A percentile compares a stretch with the other conserved stretches of the same genome.
Evolutionary conservation across 2,113 vertebrate genomes (phyloP).

Genomic region (Condylura cristata): DNA sequence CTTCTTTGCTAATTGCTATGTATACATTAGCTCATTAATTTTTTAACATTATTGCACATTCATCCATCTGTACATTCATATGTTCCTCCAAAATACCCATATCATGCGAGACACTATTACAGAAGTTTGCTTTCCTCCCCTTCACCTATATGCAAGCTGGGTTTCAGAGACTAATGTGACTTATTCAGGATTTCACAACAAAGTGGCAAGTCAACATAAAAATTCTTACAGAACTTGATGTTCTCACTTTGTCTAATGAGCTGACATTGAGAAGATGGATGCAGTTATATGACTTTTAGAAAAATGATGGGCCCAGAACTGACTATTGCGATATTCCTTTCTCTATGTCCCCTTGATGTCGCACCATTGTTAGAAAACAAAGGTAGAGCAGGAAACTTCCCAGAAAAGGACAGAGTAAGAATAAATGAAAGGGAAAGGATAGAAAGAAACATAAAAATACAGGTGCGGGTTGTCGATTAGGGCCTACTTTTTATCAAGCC

Average conservation of each 20-base stretch:
- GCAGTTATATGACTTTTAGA: neutral
- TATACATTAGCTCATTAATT: neutral
- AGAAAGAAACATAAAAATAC: neutral
- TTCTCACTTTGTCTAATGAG: neutral
- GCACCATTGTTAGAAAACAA: neutral
- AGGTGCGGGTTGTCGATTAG: neutral
- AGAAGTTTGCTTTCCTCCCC: neutral
- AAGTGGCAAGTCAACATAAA: neutral
- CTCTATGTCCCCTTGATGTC: neutral
- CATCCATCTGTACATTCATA: neutral
- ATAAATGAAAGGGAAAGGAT: neutral
- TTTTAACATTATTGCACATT: neutral
- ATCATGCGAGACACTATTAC: neutral
- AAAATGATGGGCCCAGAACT: neutral
- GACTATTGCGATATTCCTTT: neutral
- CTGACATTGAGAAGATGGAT: neutral
- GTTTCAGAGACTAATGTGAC: neutral
- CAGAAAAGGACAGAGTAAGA: neutral
- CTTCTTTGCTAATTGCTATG: neutral
- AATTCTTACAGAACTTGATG: neutral
- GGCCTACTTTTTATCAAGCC: neutral
- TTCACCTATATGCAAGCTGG: neutral
- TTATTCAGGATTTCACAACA: neutral
- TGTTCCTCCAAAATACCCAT: neutral
- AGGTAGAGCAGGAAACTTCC: neutral